Evolutionary conservation across 2,797 vertebrate species (phyloP).

Genomic region (Oryzias dopingdopingensis): DNA sequence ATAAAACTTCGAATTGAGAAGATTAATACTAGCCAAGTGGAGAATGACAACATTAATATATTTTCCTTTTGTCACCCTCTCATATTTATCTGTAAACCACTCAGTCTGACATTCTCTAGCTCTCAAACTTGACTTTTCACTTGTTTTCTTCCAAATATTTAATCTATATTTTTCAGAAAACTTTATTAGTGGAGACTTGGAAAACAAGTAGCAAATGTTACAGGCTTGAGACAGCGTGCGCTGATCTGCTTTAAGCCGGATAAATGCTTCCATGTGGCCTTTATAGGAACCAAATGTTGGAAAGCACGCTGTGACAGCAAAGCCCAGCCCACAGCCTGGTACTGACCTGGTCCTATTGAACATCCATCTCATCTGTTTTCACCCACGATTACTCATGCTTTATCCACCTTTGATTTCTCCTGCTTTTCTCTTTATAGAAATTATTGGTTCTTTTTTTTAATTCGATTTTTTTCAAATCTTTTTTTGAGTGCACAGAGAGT

Average conservation of each 20-base stretch:
- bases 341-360: constrained; percentile 79
- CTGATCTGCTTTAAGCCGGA: constrained; percentile 78
- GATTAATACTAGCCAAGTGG: constrained; percentile 26
- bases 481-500: constrained; percentile 59
- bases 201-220: constrained; percentile 86
- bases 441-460: background rate
- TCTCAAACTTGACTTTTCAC: constrained; percentile 12
- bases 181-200: constrained; percentile 65
- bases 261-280: constrained; percentile 91
- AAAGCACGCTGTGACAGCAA: constrained; percentile 80
- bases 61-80: background rate
- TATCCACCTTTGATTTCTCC: constrained; percentile 20
- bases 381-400: constrained; percentile 25
- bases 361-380: constrained; percentile 54
- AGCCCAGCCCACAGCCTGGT: constrained; percentile 67
- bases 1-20: constrained; percentile 20
- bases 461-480: constrained; percentile 60
- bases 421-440: constrained; percentile 22
- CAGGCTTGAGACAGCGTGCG: constrained; percentile 68
- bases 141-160: constrained; percentile 7
- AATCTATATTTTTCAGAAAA: constrained; percentile 47
- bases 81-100: constrained; percentile 18
- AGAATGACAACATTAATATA: constrained; percentile 38
- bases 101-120: constrained; percentile 20
- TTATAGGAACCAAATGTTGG: constrained; percentile 90